Evolutionary conservation across 2,113 vertebrate genomes (phyloP).

Genomic region (Pungitius pungitius): DNA sequence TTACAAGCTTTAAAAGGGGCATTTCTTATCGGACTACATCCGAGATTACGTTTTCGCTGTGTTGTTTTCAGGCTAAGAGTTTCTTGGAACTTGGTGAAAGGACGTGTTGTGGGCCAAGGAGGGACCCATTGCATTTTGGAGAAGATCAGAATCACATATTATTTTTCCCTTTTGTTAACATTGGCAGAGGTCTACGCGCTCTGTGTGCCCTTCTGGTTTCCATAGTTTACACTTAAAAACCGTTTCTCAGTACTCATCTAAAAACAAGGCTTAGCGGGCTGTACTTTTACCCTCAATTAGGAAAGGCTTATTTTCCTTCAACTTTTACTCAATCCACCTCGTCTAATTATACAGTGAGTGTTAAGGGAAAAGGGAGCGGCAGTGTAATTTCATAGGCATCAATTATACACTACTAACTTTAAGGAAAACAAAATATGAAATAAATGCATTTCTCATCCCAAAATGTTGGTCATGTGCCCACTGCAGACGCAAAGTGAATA

Average conservation of each 20-base stretch:
- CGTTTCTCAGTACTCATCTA: conserved; percentile 10
- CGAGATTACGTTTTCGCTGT: not conserved
- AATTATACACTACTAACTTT: conserved; percentile 38
- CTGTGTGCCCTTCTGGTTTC: not conserved
- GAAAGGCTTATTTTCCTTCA: conserved; percentile 46
- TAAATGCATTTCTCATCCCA: too few species aligned
- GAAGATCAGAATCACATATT: not conserved
- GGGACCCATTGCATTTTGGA: not conserved
- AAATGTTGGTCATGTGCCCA: not conserved
- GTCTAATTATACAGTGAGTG: conserved; percentile 48
- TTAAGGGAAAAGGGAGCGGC: conserved; percentile 21
- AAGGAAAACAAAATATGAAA: conserved; percentile 17
- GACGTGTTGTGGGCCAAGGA: not conserved
- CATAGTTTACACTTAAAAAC: not conserved
- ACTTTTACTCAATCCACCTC: conserved; percentile 18
- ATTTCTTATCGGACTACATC: not conserved
- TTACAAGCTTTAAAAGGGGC: too few species aligned
- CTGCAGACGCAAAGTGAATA: not conserved
- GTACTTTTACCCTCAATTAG: conserved; percentile 18
- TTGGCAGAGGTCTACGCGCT: not conserved
- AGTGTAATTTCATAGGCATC: conserved; percentile 49
- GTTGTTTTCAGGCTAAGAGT: not conserved
- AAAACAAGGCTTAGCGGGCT: conserved; percentile 16
- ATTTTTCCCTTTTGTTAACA: not conserved
- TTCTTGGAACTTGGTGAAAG: not conserved